Evolutionary conservation across 2,888 invertebrate species (phyloP), one percentile per base, ranked within the genome.

Genomic region (Ganaspis brasiliensis): DNA sequence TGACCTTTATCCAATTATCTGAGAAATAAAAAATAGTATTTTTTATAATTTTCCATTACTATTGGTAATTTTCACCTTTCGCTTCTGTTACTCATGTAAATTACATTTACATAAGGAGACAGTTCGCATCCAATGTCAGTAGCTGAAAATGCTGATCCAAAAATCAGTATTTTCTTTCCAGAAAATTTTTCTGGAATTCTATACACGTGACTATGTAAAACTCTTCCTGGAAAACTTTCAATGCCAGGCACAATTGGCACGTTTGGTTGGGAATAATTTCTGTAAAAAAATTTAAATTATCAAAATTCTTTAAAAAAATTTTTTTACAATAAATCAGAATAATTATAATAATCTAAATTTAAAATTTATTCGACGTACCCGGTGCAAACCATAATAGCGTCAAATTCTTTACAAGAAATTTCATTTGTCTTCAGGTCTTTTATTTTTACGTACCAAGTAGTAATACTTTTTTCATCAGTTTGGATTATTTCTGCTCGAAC

Each of bases 71-170:
- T 2, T 63, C 3, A 61, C 91, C 92, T 93, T 0, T 84, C 87
- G 1, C 92, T 85, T 79, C 94, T 93, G 79, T 94, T 94, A 74
- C 94, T 93, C 77, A 94, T 91, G 24, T 93, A 92, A 45, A 94
- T 91, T 78, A 92, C 92, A n/a, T 91, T 85, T 0, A 93, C 93
- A 8, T 91, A 85, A 57, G 92, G 91, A n/a, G 93, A 89, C 14
- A 96, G 87, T 81, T 96, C 96, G 0, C 95, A 91, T 1, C 94
- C 93, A 49, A 97, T 93, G 85, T 97, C 97, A 35, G 95, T 89
- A 0, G 96, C 97, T 0, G 96, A 96, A 5, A 95, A 93, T 0
- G 95, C 95, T 0, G 95, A 95, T 1, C 96, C 96, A 0, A 96
- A 91, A 0, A 96, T 88, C 0, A 95, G 91, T 0, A 96, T 95